These are phyloP conservation scores for Epinephelus awoara DNA, from an alignment of 2,797 vertebrate genomes.

Conservation along the genomic window DNA sequence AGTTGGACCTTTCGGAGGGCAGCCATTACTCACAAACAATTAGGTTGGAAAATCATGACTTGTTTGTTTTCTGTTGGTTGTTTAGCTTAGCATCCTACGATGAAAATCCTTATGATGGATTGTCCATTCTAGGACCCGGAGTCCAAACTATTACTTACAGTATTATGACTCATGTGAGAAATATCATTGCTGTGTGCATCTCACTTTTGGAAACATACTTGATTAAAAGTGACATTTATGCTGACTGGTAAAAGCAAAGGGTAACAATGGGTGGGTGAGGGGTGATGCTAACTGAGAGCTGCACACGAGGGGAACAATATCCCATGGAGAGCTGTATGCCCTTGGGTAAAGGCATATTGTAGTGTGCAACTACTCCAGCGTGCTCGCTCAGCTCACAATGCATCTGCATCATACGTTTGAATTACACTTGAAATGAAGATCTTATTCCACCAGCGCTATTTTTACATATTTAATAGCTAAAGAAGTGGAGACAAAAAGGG, in stretches of 20 bases:
- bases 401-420: conserved; percentile 26
- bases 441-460: neutral
- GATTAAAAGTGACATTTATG: conserved; percentile 65
- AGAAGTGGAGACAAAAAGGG: neutral
- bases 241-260: conserved; percentile 67
- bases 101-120: conserved; percentile 15
- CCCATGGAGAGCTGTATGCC: conserved; percentile 41
- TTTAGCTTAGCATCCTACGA: conserved; percentile 11
- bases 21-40: conserved; percentile 67
- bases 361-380: conserved; percentile 35
- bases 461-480: neutral
- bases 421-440: conserved; percentile 28
- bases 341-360: conserved; percentile 48
- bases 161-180: conserved; percentile 27
- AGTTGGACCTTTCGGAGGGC: conserved; percentile 52
- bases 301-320: conserved; percentile 54
- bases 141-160: conserved; percentile 33
- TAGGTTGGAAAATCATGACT: conserved; percentile 46
- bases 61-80: conserved; percentile 16
- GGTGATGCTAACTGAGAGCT: conserved; percentile 55
- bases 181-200: conserved; percentile 35
- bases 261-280: conserved; percentile 55
- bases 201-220: conserved; percentile 35
- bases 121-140: neutral
- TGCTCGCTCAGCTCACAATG: conserved; percentile 40